Evolutionary conservation across 2,113 vertebrate species (phyloP).

Genomic region (Misgurnus mizolepis): DNA sequence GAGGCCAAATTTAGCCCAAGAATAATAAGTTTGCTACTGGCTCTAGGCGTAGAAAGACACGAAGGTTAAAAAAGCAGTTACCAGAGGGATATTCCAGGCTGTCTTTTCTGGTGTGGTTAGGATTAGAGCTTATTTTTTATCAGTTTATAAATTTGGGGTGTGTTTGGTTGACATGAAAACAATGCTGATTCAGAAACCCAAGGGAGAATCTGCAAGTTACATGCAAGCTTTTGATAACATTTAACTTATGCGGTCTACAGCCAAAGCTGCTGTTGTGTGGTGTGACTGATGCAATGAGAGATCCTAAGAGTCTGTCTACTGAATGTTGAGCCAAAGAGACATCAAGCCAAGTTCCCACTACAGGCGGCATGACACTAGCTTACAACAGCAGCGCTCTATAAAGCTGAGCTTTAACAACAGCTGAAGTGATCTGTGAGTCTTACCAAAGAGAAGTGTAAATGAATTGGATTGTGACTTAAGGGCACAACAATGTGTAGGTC

Average conservation of each 20-base stretch:
- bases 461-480: background rate
- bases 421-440: slow-evolving; percentile 21
- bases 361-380: background rate
- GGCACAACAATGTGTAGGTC: background rate
- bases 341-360: slow-evolving; percentile 22
- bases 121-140: too few relatives aligned
- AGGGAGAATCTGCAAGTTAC: too few relatives aligned
- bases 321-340: slow-evolving; percentile 12
- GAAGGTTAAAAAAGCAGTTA: too few relatives aligned
- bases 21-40: background rate
- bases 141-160: too few relatives aligned
- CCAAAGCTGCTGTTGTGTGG: background rate
- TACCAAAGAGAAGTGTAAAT: slow-evolving; percentile 23
- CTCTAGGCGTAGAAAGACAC: too few relatives aligned
- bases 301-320: slow-evolving; percentile 16
- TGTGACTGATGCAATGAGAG: slow-evolving; percentile 6
- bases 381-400: slow-evolving; percentile 14
- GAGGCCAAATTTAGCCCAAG: slow-evolving; percentile 61
- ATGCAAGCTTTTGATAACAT: too few relatives aligned
- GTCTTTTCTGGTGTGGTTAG: too few relatives aligned
- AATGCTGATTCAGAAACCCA: too few relatives aligned
- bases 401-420: slow-evolving; percentile 18
- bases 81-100: too few relatives aligned
- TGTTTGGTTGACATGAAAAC: too few relatives aligned
- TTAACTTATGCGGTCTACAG: too few relatives aligned